Percentiles rank a stretch among this genome's conserved stretches.
Evolutionary conservation across 2,113 vertebrate species (phyloP).

Genomic region (Oncorhynchus tshawytscha): DNA sequence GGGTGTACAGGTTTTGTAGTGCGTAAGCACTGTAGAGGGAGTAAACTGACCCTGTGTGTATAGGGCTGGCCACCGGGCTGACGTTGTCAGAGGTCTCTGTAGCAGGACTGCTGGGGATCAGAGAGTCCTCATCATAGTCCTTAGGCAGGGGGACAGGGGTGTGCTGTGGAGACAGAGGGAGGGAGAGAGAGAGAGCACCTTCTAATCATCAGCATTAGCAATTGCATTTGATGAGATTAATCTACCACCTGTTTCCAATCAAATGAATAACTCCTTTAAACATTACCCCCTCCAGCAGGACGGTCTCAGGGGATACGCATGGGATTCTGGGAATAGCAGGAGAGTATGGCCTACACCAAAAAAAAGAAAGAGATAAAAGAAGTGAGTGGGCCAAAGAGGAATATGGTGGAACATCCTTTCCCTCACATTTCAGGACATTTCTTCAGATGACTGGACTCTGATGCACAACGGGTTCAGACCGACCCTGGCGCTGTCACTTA

Average conservation of each 20-base stretch:
- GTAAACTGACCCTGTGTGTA: constrained; percentile 90
- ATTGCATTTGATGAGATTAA: too few relatives aligned
- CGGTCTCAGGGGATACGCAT: constrained; percentile 90
- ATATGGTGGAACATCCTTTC: background rate
- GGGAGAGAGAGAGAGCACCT: background rate
- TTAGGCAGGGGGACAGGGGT: constrained; percentile 80
- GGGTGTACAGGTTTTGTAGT: too few relatives aligned
- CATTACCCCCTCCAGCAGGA: constrained; percentile 80
- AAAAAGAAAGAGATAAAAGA: constrained; percentile 4
- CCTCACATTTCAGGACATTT: background rate
- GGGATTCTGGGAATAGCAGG: constrained; percentile 88
- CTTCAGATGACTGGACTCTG: background rate
- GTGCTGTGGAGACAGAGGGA: constrained; percentile 58
- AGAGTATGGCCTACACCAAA: constrained; percentile 80
- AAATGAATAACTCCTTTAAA: background rate
- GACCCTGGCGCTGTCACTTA: constrained; percentile 47
- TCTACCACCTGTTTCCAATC: too few relatives aligned
- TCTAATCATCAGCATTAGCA: background rate
- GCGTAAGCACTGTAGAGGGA: background rate
- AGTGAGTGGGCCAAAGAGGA: constrained; percentile 2
- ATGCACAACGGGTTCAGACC: background rate
- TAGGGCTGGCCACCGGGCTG: constrained; percentile 95
- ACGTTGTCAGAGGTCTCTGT: constrained; percentile 98
- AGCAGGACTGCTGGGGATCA: constrained; percentile 95
- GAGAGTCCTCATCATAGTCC: constrained; percentile 94